Base-by-base conservation (phyloP, 1,140 invertebrate species). In the Linepithema humile region DNA sequence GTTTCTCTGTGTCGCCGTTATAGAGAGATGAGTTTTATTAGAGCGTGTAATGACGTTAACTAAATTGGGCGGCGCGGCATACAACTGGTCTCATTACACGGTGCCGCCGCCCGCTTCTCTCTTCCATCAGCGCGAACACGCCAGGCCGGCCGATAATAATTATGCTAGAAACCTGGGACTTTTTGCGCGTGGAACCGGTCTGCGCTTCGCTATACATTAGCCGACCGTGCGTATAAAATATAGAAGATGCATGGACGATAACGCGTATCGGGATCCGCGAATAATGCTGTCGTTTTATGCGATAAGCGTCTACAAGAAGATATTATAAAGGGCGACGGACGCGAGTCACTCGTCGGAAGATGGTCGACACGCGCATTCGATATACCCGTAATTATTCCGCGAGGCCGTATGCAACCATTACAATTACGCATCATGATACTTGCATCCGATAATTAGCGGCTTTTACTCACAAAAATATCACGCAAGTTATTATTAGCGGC, bases 91-190 rank as follows among this genome's bases (percentile, higher is more conserved):
- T 87, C 78, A 69, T 87, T 86, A 87, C 60, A 45, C 40, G 29
- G 29, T 45, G 20, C 40, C n/a, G 17, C 67, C 67, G 10, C 53
- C 32, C 60, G 74, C 74, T 53, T 65, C 9, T 38, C 45, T 78
- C 32, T 59, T 60, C 20, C 48, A 38, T 38, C 32, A 29, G 32
- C 70, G 38, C 23, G 32, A 67, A 48, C 67, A 17, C 9, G 35
- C 6, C 53, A 32, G 15, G 43, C 29, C 35, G 48, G 5, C 26
- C 55, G 65, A 29, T 48, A 83, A 87, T 87, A 87, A 87, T 87
- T 86, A 83, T 45, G 40, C 84, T 75, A 83, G 85, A 65, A 87
- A 45, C n/a, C 73, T 10, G 26, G 17, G 45, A 87, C 74, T 72
- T 74, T 74, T 43, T 26, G 17, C 69, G 43, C 7, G 20, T 43